A percentile compares a stretch with the other conserved stretches of the same genome.
These are phyloP conservation scores for Lamellibrachia satsuma DNA, from an alignment of 2,888 invertebrate species.

Conservation along the genomic window DNA sequence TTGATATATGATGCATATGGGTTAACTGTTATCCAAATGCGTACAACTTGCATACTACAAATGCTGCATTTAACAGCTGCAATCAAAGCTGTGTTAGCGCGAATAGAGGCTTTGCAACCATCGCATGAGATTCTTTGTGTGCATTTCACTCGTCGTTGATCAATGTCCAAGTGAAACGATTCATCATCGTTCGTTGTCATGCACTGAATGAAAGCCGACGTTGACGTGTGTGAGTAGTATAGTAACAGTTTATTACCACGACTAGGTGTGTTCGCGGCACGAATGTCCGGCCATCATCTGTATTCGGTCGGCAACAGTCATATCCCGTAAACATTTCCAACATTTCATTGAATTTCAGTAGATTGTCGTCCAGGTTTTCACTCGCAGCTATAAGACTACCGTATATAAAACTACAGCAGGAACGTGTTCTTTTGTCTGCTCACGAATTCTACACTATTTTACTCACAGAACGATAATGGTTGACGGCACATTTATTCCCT, in stretches of 20 bases:
- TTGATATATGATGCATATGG: too few species aligned
- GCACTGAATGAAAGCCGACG: background rate
- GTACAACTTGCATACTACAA: background rate
- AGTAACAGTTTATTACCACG: background rate
- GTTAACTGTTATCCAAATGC: background rate
- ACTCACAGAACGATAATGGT: background rate
- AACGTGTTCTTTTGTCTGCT: background rate
- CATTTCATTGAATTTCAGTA: background rate
- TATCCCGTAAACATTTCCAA: background rate
- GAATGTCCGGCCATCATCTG: background rate
- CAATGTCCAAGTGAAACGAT: background rate
- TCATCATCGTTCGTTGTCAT: background rate
- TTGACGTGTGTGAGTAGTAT: background rate
- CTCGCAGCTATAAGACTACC: background rate
- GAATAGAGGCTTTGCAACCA: background rate
- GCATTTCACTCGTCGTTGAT: background rate
- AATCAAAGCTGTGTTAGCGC: background rate
- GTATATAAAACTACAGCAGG: background rate
- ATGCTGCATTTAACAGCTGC: background rate
- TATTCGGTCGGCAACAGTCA: background rate
- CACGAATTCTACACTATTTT: background rate
- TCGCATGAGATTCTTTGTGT: background rate
- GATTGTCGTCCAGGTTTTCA: too few species aligned
- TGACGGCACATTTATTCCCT: background rate
- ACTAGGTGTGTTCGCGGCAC: background rate